Conservation (phyloP, 2,113 vertebrate genomes). For the human (Homo sapiens) region DNA sequence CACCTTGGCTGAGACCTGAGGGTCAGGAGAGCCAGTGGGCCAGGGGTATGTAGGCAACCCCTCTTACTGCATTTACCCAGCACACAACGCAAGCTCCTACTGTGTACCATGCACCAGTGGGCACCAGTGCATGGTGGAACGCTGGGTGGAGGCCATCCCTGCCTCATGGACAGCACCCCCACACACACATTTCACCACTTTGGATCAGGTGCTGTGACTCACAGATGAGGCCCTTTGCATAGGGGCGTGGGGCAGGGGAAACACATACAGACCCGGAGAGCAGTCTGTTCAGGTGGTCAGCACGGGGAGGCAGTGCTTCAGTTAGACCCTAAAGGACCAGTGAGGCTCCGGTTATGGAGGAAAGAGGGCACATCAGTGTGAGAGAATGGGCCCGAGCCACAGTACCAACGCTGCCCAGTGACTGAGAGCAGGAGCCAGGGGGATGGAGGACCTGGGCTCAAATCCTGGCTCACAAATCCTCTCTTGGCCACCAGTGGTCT, state of each 20-base stretch:
- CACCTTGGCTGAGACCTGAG: neutral
- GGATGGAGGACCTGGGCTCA: rapidly evolving
- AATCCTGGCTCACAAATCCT: neutral
- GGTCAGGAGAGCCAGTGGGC: neutral
- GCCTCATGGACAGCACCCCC: rapidly evolving
- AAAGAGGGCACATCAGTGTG: neutral
- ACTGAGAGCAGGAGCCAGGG: neutral
- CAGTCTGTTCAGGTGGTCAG: neutral
- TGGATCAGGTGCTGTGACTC: neutral
- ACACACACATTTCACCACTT: too few species aligned
- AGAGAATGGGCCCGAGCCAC: rapidly evolving
- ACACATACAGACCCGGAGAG: rapidly evolving
- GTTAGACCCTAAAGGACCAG: neutral
- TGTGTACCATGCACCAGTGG: rapidly evolving
- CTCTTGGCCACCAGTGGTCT: neutral
- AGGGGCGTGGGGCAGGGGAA: rapidly evolving
- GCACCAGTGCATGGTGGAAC: neutral
- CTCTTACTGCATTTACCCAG: too few species aligned
- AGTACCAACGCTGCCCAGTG: rapidly evolving
- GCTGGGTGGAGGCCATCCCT: too few species aligned
- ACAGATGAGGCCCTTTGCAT: neutral
- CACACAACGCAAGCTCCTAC: rapidly evolving
- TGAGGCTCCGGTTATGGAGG: neutral
- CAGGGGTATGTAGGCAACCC: neutral
- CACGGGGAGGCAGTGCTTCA: too few species aligned